Conservation (phyloP, 2,888 invertebrate genomes). For the Sarcophaga rosellei region DNA sequence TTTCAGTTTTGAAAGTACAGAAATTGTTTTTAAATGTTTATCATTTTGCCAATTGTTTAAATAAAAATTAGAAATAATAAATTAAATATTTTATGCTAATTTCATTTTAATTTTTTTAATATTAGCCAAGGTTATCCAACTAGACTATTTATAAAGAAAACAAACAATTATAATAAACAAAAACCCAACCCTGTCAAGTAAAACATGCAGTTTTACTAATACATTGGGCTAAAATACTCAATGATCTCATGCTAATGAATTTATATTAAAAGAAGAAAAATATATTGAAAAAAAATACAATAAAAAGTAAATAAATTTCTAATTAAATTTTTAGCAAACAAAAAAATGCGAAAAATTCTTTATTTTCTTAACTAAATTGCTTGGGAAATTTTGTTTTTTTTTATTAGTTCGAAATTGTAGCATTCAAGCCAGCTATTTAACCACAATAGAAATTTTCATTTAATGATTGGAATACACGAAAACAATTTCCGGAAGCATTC, state of each 20-base stretch:
- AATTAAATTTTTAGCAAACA: not conserved
- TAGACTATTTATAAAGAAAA: not conserved
- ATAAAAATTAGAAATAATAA: too few relatives aligned
- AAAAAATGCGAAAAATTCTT: not conserved
- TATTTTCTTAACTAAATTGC: not conserved
- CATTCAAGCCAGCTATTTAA: not conserved
- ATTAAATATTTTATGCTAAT: not conserved
- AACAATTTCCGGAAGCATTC: conserved; percentile 36
- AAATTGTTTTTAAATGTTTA: too few relatives aligned
- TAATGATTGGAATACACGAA: not conserved
- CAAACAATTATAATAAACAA: too few relatives aligned
- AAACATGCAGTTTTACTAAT: not conserved
- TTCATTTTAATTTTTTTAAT: not conserved
- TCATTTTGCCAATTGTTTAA: too few relatives aligned
- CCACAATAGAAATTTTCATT: not conserved
- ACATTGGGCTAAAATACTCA: not conserved
- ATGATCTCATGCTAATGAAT: not conserved
- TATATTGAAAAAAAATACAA: too few relatives aligned
- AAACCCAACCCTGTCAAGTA: too few relatives aligned
- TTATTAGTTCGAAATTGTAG: too few relatives aligned
- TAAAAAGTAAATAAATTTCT: too few relatives aligned
- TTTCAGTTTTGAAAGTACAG: too few relatives aligned
- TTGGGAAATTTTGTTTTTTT: not conserved
- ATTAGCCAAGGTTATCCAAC: not conserved
- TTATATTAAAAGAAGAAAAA: not conserved